These are phyloP conservation scores for Ficedula albicollis DNA, from an alignment of 2,797 vertebrate species.

Conservation along the genomic window DNA sequence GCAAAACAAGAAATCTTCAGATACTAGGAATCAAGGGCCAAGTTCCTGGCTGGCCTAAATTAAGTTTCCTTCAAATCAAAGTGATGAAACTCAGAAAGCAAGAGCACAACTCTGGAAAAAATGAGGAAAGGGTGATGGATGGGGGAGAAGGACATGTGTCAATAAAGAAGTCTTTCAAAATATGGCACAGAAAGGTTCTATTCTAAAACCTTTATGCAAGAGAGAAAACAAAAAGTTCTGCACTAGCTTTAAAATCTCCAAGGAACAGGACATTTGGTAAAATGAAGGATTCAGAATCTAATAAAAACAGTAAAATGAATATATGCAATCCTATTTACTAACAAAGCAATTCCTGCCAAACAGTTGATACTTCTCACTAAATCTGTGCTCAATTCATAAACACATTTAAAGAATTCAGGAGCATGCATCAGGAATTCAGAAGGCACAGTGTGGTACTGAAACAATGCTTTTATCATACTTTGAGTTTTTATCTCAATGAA, in stretches of 20 bases:
- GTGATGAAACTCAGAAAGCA: not conserved
- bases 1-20: not conserved
- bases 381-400: constrained; percentile 16
- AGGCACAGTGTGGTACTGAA: not conserved
- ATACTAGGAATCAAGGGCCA: not conserved
- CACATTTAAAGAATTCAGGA: not conserved
- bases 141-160: not conserved
- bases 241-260: not conserved
- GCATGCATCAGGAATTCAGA: constrained; percentile 13
- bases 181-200: not conserved
- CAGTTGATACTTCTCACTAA: not conserved
- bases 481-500: not conserved
- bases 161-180: not conserved
- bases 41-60: not conserved
- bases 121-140: not conserved
- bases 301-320: constrained; percentile 19
- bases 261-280: not conserved
- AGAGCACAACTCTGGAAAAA: not conserved
- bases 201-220: not conserved
- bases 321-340: constrained; percentile 5
- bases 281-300: not conserved
- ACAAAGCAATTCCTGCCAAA: not conserved
- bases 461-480: not conserved
- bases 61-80: not conserved
- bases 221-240: not conserved